Conservation (phyloP, 2,797 vertebrate genomes). For the Notamacropus eugenii region DNA sequence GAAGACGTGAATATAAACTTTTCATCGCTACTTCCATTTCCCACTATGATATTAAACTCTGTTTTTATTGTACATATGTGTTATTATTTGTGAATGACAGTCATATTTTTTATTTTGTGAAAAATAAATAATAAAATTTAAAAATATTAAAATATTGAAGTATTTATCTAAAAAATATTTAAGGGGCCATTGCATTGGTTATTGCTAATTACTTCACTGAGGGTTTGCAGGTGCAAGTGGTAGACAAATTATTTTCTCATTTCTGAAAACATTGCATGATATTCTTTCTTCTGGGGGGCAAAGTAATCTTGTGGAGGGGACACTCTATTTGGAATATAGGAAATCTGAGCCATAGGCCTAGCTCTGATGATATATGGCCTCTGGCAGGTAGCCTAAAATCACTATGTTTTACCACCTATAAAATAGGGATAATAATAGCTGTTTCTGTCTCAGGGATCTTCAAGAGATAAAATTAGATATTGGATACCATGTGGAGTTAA, state of each 20-base stretch:
- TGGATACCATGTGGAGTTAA: neutral
- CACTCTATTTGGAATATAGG: neutral
- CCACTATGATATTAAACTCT: constrained; percentile 1
- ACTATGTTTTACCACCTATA: neutral
- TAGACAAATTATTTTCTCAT: neutral
- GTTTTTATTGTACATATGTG: neutral
- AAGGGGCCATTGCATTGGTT: neutral
- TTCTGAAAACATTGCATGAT: too few species aligned
- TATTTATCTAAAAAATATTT: neutral
- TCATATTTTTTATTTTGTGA: neutral
- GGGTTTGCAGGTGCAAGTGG: neutral
- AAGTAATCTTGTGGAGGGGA: neutral
- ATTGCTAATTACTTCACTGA: neutral
- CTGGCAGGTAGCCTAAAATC: neutral
- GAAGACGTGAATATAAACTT: neutral
- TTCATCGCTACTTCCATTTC: constrained; percentile 29
- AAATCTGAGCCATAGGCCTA: neutral
- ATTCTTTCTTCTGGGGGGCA: neutral
- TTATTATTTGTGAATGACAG: neutral
- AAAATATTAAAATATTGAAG: too few species aligned
- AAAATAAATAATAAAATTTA: too few species aligned
- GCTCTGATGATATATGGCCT: neutral
- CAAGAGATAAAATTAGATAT: neutral
- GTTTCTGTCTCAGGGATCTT: neutral
- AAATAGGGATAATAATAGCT: neutral